These are phyloP conservation scores for Sminthurides bifidus DNA, from an alignment of 1,140 invertebrate species.

Conservation along the genomic window DNA sequence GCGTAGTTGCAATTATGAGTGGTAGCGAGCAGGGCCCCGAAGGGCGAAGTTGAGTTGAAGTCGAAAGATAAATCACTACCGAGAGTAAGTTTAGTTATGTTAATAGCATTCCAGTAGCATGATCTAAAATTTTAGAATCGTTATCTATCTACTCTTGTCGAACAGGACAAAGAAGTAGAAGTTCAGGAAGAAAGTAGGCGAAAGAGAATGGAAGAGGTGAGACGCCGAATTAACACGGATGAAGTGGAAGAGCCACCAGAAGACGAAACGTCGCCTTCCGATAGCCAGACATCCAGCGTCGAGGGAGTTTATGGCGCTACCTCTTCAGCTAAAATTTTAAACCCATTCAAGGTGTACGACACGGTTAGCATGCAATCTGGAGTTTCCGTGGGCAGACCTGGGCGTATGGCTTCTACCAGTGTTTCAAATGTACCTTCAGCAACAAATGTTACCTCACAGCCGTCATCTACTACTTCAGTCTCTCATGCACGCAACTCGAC, in stretches of 20 bases:
- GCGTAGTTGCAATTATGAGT: too few species aligned
- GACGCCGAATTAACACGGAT: conserved; percentile 35
- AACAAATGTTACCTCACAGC: too few species aligned
- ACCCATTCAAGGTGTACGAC: conserved; percentile 70
- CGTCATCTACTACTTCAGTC: conserved; percentile 6
- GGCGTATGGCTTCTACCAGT: conserved; percentile 10
- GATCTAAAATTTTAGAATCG: background rate
- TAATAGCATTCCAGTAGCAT: background rate
- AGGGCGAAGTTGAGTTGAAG: background rate
- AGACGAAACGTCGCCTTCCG: conserved; percentile 55
- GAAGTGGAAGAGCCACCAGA: conserved; percentile 54
- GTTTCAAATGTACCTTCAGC: conserved; percentile 2
- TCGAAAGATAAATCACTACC: background rate
- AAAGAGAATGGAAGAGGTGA: conserved; percentile 29
- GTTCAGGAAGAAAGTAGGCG: conserved; percentile 20
- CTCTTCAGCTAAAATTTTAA: conserved; percentile 44
- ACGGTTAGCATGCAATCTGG: conserved; percentile 47
- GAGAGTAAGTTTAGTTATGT: background rate
- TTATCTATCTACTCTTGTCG: background rate
- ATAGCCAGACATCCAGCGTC: conserved; percentile 62
- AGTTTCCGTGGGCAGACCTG: conserved; percentile 9
- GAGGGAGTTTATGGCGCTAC: conserved; percentile 42
- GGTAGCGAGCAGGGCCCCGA: background rate
- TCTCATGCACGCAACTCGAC: background rate
- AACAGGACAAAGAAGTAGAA: conserved; percentile 15